These are phyloP conservation scores for Stomatorhinus walkeri DNA, from an alignment of 2,797 vertebrate genomes.

Conservation along the genomic window DNA sequence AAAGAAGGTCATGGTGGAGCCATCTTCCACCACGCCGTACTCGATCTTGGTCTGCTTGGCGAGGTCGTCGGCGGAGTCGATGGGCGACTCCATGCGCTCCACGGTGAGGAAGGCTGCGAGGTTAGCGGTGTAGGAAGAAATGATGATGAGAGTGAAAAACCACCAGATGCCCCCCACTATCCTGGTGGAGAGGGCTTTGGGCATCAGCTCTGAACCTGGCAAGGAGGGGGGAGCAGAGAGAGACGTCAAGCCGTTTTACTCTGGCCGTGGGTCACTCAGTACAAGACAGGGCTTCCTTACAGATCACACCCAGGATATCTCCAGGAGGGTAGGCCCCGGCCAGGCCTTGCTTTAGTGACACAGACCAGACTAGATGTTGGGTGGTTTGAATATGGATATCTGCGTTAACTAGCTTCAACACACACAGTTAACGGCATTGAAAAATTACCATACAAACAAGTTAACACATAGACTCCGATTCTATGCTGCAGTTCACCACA, in stretches of 20 bases:
- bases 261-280: slow-evolving; percentile 33
- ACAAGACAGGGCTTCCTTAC: slow-evolving; percentile 27
- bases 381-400: slow-evolving; percentile 23
- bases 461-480: neutral
- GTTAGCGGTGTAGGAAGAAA: slow-evolving; percentile 99
- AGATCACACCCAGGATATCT: slow-evolving; percentile 12
- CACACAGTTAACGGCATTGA: neutral
- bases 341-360: slow-evolving; percentile 19
- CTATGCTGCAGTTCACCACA: neutral
- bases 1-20: slow-evolving; percentile 95
- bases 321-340: slow-evolving; percentile 29
- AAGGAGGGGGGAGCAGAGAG: slow-evolving; percentile 46
- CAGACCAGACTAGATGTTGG: slow-evolving; percentile 16
- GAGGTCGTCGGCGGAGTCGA: slow-evolving; percentile 94
- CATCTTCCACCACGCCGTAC: slow-evolving; percentile 91
- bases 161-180: slow-evolving; percentile 99
- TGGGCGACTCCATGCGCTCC: slow-evolving; percentile 96
- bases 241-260: slow-evolving; percentile 16
- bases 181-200: slow-evolving; percentile 98
- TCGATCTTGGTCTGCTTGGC: slow-evolving; percentile 99
- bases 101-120: slow-evolving; percentile 98
- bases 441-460: neutral
- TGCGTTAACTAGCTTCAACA: slow-evolving; percentile 22
- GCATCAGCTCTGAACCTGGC: slow-evolving; percentile 99
- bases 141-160: slow-evolving; percentile 99